Percentiles rank a stretch among this genome's conserved stretches.
Conservation (phyloP, 1,140 invertebrate genomes). For the Drosophila triauraria region DNA sequence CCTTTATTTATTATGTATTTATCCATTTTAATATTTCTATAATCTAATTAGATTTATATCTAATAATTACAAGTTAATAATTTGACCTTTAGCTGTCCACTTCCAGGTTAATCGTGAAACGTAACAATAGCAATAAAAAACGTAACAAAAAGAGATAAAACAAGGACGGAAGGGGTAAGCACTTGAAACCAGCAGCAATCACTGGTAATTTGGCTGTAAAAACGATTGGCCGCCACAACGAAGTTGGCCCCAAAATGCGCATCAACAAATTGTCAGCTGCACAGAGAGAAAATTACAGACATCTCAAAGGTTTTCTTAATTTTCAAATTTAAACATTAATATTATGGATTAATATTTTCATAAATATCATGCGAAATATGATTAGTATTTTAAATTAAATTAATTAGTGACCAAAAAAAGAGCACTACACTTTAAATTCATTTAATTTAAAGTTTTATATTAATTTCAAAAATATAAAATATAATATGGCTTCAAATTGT, state of each 20-base stretch:
- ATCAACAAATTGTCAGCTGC: constrained; percentile 18
- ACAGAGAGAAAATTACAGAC: constrained; percentile 2
- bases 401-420: no score
- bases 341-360: background rate
- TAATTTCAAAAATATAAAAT: no score
- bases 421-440: no score
- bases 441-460: no score
- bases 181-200: constrained; percentile 19
- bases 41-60: no score
- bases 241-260: constrained; percentile 23
- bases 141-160: constrained; percentile 7
- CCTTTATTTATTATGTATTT: background rate
- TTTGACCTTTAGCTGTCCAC: constrained; percentile 18
- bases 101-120: background rate
- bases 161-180: constrained; percentile 4
- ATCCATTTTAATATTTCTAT: background rate
- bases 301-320: no score
- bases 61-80: background rate
- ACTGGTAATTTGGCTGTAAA: constrained; percentile 27
- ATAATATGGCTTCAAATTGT: no score
- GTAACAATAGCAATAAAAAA: constrained; percentile 10
- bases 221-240: constrained; percentile 12
- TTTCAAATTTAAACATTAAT: background rate
- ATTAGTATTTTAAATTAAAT: no score
- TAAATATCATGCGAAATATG: background rate